A percentile compares a stretch with the other conserved stretches of the same genome.
phyloP scores from a whole-genome alignment of 2,888 invertebrate species.

The Clepsis dumicolana region DNA sequence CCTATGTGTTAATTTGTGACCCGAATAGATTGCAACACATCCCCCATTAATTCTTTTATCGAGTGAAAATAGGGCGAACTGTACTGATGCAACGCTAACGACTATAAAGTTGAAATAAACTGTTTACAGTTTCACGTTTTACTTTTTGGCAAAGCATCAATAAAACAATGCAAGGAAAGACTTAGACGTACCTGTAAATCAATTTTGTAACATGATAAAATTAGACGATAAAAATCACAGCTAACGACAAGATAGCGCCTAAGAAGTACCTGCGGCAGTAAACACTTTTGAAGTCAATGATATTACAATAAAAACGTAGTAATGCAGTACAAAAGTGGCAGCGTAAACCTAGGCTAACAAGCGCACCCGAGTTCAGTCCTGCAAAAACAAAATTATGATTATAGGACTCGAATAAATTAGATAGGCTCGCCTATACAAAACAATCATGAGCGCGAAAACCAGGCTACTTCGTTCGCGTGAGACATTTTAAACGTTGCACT shows the following conservation, averaged over 20 bases:
- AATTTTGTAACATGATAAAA: slow-evolving; percentile 16
- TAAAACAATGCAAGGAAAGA: slow-evolving; percentile 23
- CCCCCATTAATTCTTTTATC: slow-evolving; percentile 54
- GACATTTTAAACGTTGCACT: too few species aligned
- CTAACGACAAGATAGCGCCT: slow-evolving; percentile 8
- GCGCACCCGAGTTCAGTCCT: too few species aligned
- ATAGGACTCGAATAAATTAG: too few species aligned
- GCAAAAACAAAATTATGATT: too few species aligned
- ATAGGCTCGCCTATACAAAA: too few species aligned
- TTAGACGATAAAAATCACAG: slow-evolving; percentile 12
- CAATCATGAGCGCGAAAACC: too few species aligned
- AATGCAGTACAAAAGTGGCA: too few species aligned
- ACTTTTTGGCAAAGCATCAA: slow-evolving; percentile 45
- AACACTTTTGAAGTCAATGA: neutral
- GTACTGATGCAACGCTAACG: slow-evolving; percentile 56
- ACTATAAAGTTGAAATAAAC: slow-evolving; percentile 51
- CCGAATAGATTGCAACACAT: slow-evolving; percentile 55
- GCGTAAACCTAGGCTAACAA: too few species aligned
- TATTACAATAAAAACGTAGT: too few species aligned
- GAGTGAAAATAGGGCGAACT: slow-evolving; percentile 61
- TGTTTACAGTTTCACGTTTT: slow-evolving; percentile 36
- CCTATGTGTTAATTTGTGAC: slow-evolving; percentile 61
- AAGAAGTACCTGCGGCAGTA: neutral
- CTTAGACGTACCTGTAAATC: neutral
- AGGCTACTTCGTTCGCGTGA: too few species aligned